Base-by-base conservation (phyloP, 2,113 vertebrate species). In the Nerophis ophidion region DNA sequence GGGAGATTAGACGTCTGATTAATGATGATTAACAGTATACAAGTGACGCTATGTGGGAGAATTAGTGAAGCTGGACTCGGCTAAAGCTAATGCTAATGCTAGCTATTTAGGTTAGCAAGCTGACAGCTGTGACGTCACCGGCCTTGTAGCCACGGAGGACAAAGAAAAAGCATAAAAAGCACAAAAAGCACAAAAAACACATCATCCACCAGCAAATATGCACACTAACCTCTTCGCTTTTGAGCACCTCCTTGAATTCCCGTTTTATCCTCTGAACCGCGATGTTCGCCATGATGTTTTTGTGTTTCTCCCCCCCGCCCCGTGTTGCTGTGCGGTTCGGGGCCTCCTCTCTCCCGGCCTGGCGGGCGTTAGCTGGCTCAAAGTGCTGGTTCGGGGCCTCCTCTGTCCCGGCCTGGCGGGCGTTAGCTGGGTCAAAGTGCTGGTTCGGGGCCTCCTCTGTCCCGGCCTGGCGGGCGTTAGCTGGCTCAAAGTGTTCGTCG, bases 191-290 rank as follows among this genome's bases (percentile, higher is more conserved):
- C n/a, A 44, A 46, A 61, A 63, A 15, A 35, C 0, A 13, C 11
- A 34, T 19, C 54, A 57, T 49, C 15, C 14, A 38, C 5, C 7
- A 26, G 8, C 2, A 49, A 65, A 65, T 52, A 14, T 33, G 36
- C 40, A 63, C 60, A 81, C 93, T 86, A 61, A 97, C 96, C 95
- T 98, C 96, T 90, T 98, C 96, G 75, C 96, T 98, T 88, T 97
- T 98, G 67, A 97, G 89, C 83, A 98, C 96, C 88, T 98, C 95
- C 90, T 98, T 98, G 88, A 98, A 97, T 90, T 98, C 95, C 83
- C 96, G 91, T 93, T 98, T 98, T 92, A 98, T 98, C 90, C 96
- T 93, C 89, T 97, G 95, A 78, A 98, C 96, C 73, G 95, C 96
- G 88, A 98, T 98, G 90, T 98, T 98, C 75, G 95, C 94, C 96